Evolutionary conservation across 2,113 vertebrate genomes (phyloP).

Genomic region (Stictonetta naevosa): DNA sequence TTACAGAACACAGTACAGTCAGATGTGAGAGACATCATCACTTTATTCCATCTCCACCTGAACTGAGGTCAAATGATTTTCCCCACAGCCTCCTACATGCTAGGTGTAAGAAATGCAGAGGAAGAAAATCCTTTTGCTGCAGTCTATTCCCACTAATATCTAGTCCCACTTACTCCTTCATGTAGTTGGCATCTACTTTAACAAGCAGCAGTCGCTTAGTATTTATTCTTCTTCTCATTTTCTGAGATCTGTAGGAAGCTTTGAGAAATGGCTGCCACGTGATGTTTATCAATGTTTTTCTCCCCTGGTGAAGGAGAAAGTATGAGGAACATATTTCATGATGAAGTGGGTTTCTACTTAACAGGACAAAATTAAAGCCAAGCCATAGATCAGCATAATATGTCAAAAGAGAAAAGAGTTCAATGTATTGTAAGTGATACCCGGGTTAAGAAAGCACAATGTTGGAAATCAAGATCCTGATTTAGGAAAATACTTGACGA

Average conservation of each 20-base stretch:
- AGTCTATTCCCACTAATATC: neutral
- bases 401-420: conserved; percentile 70
- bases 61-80: neutral
- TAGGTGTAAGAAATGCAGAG: neutral
- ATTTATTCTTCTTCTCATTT: conserved; percentile 57
- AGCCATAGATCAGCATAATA: conserved; percentile 77
- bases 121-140: neutral
- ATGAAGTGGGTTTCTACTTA: conserved; percentile 81
- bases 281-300: conserved; percentile 76
- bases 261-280: conserved; percentile 75
- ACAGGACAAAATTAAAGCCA: conserved; percentile 78
- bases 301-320: conserved; percentile 67
- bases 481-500: conserved; percentile 28
- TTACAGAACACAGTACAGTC: neutral
- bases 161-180: neutral
- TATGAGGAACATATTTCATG: conserved; percentile 77
- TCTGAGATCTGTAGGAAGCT: conserved; percentile 44
- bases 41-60: neutral
- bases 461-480: conserved; percentile 38
- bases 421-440: conserved; percentile 74
- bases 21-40: accelerated
- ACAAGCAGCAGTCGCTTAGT: conserved; percentile 29
- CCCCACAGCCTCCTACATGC: neutral
- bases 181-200: conserved; percentile 23
- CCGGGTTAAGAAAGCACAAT: conserved; percentile 45